phyloP scores from a whole-genome alignment of 1,140 invertebrate species.

The Pygmarrhopalites habei region DNA sequence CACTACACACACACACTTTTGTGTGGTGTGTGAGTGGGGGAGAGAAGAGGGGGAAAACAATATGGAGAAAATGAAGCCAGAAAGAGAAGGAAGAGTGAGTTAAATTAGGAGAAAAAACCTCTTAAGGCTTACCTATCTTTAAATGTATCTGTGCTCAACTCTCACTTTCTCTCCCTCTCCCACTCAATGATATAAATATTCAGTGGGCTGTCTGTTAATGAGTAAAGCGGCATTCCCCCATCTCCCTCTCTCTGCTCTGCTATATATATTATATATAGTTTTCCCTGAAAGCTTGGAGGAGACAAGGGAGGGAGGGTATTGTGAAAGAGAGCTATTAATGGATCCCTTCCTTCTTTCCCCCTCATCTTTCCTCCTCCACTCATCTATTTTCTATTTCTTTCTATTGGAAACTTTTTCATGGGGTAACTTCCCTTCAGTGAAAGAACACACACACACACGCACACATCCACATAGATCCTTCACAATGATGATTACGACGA shows the following conservation, averaged over 20 bases:
- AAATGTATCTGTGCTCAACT: not conserved
- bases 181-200: not conserved
- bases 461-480: too few species aligned
- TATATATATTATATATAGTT: not conserved
- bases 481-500: too few species aligned
- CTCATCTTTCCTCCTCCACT: too few species aligned
- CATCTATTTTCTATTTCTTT: too few species aligned
- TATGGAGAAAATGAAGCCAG: not conserved
- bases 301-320: too few species aligned
- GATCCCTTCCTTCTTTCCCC: too few species aligned
- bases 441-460: too few species aligned
- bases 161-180: too few species aligned
- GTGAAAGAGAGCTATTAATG: too few species aligned
- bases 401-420: too few species aligned
- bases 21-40: not conserved
- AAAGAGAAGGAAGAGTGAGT: not conserved
- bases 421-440: too few species aligned
- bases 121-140: not conserved
- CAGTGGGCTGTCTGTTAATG: slow-evolving; percentile 13
- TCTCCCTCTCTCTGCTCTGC: slow-evolving; percentile 9
- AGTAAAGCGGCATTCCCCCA: slow-evolving; percentile 21
- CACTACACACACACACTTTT: not conserved
- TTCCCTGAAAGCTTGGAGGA: too few species aligned
- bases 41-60: not conserved
- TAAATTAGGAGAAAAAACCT: slow-evolving; percentile 1